Evolutionary conservation across 1,140 invertebrate genomes (phyloP).

Genomic region (Pogonomyrmex californicus): DNA sequence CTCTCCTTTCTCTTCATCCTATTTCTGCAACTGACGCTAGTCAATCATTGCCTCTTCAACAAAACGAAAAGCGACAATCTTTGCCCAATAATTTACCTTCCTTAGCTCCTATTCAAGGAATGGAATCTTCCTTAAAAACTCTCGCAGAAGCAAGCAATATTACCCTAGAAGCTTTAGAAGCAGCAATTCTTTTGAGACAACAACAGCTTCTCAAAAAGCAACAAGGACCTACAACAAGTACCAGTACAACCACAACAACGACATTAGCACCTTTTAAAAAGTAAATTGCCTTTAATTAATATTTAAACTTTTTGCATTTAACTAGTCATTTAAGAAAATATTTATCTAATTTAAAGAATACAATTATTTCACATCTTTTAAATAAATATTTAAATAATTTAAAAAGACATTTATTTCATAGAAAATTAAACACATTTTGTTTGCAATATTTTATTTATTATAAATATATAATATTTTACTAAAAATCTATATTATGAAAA

Average conservation of each 20-base stretch:
- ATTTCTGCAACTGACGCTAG: constrained; percentile 64
- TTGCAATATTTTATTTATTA: neutral
- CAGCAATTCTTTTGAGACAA: constrained; percentile 90
- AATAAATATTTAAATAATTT: neutral
- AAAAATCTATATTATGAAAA: too few relatives aligned
- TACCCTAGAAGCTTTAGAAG: constrained; percentile 91
- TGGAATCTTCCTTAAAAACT: constrained; percentile 86
- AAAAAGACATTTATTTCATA: neutral
- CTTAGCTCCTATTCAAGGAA: constrained; percentile 85
- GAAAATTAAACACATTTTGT: neutral
- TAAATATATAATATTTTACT: neutral
- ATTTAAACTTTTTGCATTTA: neutral
- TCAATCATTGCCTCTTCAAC: constrained; percentile 71
- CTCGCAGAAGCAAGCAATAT: constrained; percentile 91
- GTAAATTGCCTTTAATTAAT: constrained; percentile 21
- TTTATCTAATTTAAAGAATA: neutral
- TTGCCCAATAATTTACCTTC: constrained; percentile 76
- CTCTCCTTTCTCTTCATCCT: constrained; percentile 80
- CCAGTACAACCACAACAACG: constrained; percentile 81
- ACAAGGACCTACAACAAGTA: constrained; percentile 85
- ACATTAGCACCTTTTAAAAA: constrained; percentile 79
- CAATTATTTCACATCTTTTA: neutral
- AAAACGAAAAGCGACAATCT: constrained; percentile 79
- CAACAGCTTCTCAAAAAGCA: constrained; percentile 90
- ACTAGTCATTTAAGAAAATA: neutral